Evolutionary conservation across 2,888 invertebrate species (phyloP), one percentile per base, ranked within the genome.

Genomic region (Globia sparganii): DNA sequence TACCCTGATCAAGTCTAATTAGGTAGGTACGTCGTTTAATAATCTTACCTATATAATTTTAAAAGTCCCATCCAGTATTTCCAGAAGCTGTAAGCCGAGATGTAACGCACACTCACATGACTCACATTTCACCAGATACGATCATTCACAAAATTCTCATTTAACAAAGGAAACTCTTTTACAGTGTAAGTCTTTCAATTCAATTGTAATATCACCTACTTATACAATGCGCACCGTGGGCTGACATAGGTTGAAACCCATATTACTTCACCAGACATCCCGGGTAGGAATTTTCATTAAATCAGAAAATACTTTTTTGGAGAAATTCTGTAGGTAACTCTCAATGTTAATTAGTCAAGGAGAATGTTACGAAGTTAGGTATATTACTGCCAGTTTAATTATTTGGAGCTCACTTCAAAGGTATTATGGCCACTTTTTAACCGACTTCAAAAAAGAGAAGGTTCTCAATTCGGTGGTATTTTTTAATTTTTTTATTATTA

Each of bases 281-380:
- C 18, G 59, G 61, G 11, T 67, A 85, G 85, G 90, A 90, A 90
- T 89, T 89, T 85, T 87, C 85, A 89, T 91, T 90, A 87, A 66
- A 82, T 75, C 59, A 62, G 62, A 65, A 53, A 70, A n/a, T 62
- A 46, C 37, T 78, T 84, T 78, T 78, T 77, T 49, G 40, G 37
- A 43, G 31, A 49, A 31, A 65, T 61, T 72, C 40, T 72, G 69
- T 53, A n/a, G n/a, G n/a, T n/a, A 62, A 68, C 58, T 53, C 58
- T 37, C 40, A 34, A 59, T 67, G 69, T 79, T 75, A 71, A 84
- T 83, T 82, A 66, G n/a, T 74, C 68, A 28, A 21, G 37, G n/a
- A n/a, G n/a, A 25, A 58, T 59, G 31, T 62, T 70, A 31, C 58
- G 21, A 62, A 72, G 6, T 40, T 61, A 65, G 43, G 56, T 68